These are phyloP conservation scores for Lasioglossum lativentre DNA, from an alignment of 2,888 invertebrate genomes.

Conservation along the genomic window DNA sequence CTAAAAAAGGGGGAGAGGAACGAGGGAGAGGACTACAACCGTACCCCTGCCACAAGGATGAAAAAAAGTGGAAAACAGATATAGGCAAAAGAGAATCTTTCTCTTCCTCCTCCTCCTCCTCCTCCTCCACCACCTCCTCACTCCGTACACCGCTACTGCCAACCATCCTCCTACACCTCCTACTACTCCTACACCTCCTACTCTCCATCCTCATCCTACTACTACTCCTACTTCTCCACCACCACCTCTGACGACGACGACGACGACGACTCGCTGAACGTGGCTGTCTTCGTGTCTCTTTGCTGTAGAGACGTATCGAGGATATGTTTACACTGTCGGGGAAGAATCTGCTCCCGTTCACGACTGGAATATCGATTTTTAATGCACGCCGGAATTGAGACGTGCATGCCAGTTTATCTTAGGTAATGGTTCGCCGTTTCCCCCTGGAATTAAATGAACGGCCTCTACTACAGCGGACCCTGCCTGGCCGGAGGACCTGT, in stretches of 20 bases:
- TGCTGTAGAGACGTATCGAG: conserved; percentile 59
- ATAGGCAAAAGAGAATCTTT: conserved; percentile 73
- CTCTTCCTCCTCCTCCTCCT: conserved; percentile 29
- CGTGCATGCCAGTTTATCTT: conserved; percentile 52
- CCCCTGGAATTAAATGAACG: not conserved
- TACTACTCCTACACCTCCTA: conserved; percentile 38
- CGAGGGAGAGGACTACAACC: conserved; percentile 57
- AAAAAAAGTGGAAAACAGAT: conserved; percentile 77
- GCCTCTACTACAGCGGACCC: not conserved
- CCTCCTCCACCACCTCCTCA: conserved; percentile 24
- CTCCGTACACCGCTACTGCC: not conserved
- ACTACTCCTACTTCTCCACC: not conserved
- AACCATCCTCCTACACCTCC: conserved; percentile 33
- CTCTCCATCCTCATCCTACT: not conserved
- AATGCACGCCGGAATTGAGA: conserved; percentile 65
- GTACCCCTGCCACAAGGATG: conserved; percentile 58
- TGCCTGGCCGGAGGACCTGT: not conserved
- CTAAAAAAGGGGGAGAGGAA: conserved; percentile 46
- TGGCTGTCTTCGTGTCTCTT: conserved; percentile 52
- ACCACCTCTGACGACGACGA: conserved; percentile 9
- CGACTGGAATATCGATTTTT: conserved; percentile 64
- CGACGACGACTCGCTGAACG: conserved; percentile 16
- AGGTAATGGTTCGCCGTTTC: conserved; percentile 14
- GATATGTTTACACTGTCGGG: conserved; percentile 65
- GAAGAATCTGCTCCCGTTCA: conserved; percentile 60